Evolutionary conservation across 2,797 vertebrate species (phyloP).

Genomic region (Phataginus tetradactyla): DNA sequence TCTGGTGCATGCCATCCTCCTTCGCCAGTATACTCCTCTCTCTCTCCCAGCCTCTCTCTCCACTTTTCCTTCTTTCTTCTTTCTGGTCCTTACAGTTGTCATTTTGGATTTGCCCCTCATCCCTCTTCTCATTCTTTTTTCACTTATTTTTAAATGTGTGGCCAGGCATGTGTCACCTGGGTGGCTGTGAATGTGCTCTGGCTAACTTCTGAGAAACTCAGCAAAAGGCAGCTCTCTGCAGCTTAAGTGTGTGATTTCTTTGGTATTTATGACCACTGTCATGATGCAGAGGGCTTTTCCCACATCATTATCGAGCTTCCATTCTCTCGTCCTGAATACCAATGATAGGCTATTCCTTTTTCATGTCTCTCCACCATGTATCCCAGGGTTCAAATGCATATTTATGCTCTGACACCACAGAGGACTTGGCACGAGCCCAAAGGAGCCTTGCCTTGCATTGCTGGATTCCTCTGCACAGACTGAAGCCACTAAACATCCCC

Average conservation of each 20-base stretch:
- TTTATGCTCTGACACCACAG: background rate
- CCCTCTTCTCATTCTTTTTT: background rate
- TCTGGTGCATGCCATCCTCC: too few species aligned
- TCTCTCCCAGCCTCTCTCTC: background rate
- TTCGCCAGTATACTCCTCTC: background rate
- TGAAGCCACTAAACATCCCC: background rate
- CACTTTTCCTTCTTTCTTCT: background rate
- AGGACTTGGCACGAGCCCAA: background rate
- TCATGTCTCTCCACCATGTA: fast-evolving
- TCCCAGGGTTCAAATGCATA: background rate
- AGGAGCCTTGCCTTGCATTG: background rate
- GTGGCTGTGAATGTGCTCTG: background rate
- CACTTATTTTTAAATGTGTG: background rate
- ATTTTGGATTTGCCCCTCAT: background rate
- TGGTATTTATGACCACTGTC: background rate
- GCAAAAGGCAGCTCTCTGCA: background rate
- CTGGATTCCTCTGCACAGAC: background rate
- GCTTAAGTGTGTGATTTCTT: background rate
- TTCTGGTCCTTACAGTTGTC: background rate
- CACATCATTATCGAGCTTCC: background rate
- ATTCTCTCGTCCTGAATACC: background rate
- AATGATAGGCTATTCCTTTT: background rate
- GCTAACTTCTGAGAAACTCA: background rate
- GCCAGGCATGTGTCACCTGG: too few species aligned
- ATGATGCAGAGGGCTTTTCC: background rate